Base-by-base conservation (phyloP, 2,888 invertebrate species). In the Cryptocephalus primarius region DNA sequence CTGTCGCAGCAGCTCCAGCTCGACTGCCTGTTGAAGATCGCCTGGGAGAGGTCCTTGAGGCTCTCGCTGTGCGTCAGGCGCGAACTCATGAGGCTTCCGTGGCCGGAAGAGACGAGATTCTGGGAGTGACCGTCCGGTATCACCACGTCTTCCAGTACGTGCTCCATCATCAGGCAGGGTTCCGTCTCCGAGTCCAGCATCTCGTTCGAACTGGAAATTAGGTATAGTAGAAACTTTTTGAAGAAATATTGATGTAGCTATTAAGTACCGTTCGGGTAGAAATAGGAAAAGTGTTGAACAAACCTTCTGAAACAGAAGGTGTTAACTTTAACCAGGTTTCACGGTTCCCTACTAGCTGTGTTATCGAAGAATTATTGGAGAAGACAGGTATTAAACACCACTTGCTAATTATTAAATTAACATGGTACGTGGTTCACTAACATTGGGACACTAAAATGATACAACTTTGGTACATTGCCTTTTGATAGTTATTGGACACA, bases 121-220 rank as follows among this genome's bases (percentile, higher is more conserved):
- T 80, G 80, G 8, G 80, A 77, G 62, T 81, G 79, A 4, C 60
- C 78, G 59, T 82, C 82, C 1, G 77, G 78, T 51, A 80, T 70
- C 32, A 78, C 70, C 12, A 81, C 82, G 61, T 82, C 81, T 65
- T 82, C 82, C 49, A 79, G 59, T 32, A 80, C 87, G 44, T 84
- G 85, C 60, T 87, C 87, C 74, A 86, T 87, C 77, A 87, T 85
- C 14, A 88, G 72, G 58, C 85, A 85, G 0, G 87, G 87, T 61
- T 87, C 87, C 0, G 87, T 87, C 73, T 88, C 88, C 0, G 86
- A 87, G 67, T 88, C 87, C 34, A 88, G 72, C 66, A 88, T 74
- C 61, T 87, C 87, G 6, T 83, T 83, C 12, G 85, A 85, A 69
- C 85, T 85, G 41, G 13, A 47, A 46, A 45, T 9, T 22, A 2